These are phyloP conservation scores for Neoaliturus tenellus DNA, from an alignment of 2,888 invertebrate genomes.

Conservation along the genomic window DNA sequence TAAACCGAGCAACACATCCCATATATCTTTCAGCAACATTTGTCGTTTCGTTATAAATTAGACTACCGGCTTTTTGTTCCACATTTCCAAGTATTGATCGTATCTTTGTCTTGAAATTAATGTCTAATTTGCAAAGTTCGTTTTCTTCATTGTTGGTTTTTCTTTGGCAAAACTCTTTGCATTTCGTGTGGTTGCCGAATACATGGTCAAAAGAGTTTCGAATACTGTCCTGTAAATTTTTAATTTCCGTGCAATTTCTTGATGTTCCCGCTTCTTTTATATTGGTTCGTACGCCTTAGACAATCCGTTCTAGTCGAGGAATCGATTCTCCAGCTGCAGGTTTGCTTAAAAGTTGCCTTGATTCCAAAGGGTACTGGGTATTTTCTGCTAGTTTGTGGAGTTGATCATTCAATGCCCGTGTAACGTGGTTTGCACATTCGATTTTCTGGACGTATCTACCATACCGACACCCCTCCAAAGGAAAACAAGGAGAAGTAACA, in stretches of 20 bases:
- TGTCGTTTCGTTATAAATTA: constrained; percentile 61
- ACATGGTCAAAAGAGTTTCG: neutral
- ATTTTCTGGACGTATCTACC: constrained; percentile 66
- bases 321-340: neutral
- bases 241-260: neutral
- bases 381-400: constrained; percentile 45
- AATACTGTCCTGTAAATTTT: neutral
- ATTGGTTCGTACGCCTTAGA: constrained; percentile 27
- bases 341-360: constrained; percentile 31
- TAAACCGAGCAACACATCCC: constrained; percentile 68
- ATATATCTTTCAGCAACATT: constrained; percentile 68
- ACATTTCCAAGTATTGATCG: neutral
- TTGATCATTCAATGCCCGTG: constrained; percentile 50
- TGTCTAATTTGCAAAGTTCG: neutral
- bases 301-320: neutral
- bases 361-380: neutral
- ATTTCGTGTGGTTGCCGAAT: neutral
- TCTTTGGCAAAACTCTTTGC: constrained; percentile 15
- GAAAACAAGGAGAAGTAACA: too few relatives aligned
- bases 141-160: neutral
- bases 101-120: neutral
- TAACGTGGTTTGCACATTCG: constrained; percentile 69
- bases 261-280: constrained; percentile 39
- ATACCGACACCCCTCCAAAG: constrained; percentile 66
- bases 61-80: neutral